These are phyloP conservation scores for Ammospiza nelsoni DNA, from an alignment of 2,113 vertebrate genomes.

Conservation along the genomic window DNA sequence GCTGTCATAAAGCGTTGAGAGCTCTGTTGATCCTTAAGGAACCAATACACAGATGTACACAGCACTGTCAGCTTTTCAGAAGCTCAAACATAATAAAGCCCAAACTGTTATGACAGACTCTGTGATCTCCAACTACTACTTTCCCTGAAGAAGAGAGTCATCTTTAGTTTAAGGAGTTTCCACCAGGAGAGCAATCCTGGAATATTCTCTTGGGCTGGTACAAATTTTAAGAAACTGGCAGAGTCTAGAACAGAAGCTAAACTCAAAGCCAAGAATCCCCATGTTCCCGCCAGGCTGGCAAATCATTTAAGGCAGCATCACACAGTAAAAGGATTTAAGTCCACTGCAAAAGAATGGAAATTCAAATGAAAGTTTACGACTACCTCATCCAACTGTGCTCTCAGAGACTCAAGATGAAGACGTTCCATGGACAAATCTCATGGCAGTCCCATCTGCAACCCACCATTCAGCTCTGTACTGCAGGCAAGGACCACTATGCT, in stretches of 20 bases:
- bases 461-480: neutral
- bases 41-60: fast-evolving
- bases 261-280: neutral
- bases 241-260: neutral
- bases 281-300: neutral
- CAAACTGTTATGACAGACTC: neutral
- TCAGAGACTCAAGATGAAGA: neutral
- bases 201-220: neutral
- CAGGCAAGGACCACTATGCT: neutral
- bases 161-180: neutral
- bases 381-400: neutral
- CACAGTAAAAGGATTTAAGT: neutral
- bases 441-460: neutral
- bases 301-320: neutral
- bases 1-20: neutral
- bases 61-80: neutral
- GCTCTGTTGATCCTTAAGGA: neutral
- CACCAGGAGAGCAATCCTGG: neutral
- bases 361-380: neutral
- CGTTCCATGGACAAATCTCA: neutral
- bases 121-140: neutral
- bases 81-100: neutral
- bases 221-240: neutral
- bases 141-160: neutral
- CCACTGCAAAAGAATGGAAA: neutral